Base-by-base conservation (phyloP, 2,888 invertebrate genomes). In the Apoda limacodes region DNA sequence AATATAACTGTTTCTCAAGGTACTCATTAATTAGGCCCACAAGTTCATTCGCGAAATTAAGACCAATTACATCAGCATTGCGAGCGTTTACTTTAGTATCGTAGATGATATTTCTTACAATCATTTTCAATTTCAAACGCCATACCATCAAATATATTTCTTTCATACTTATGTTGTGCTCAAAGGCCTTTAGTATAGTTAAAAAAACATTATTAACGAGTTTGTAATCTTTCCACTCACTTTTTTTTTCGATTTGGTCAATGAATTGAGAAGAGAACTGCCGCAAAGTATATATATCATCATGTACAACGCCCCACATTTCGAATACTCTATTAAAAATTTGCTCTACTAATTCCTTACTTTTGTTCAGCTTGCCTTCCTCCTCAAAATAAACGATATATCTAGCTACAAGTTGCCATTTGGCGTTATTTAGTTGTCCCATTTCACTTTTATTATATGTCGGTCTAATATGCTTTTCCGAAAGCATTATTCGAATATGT, bases 101-200 rank as follows among this genome's bases (percentile, higher is more conserved):
- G 36, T 9, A 19, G 29, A 1, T 37, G 31, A 5, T n/a, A 30
- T 45, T 46, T 28, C 48, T 44, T 4, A 29, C 31, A 10, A 46
- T 32, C 7, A 55, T 37, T 5, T 41, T 34, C 4, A 60, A 22
- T 14, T 39, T 30, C 22, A 61, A 36, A 7, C 46, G 34, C 63
- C 57, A 62, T 9, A 48, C 10, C n/a, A 30, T 17, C 5, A 46
- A 35, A 32, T 60, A 61, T 11, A 46, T 45, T 25, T 53, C 45
- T 20, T 50, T 30, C 43, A 15, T 4, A 40, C 35, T 20, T 52
- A 38, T 10, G 23, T 25, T 9, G 35, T 42, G 19, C 32, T 34
- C 9, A 58, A 34, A 10, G 28, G 33, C 15, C 38, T 22, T 3
- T 6, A 55, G 20, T 19, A 61, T 34, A 6, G 22, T 29, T 19